Evolutionary conservation across 2,797 vertebrate genomes (phyloP).

Genomic region (Miichthys miiuy): DNA sequence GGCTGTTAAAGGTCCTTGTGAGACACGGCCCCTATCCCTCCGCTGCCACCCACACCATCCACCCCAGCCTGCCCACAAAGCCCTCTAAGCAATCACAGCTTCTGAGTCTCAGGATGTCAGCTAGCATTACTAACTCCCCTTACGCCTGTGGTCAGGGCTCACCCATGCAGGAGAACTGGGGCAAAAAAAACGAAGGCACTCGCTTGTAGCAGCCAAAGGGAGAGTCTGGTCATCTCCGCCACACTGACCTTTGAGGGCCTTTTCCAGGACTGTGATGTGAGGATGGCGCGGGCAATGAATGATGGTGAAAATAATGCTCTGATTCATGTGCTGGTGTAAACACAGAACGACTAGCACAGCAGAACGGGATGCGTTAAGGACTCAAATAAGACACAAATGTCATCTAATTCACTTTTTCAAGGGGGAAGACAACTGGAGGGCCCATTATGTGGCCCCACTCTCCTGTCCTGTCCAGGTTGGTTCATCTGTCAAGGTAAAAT

Average conservation of each 20-base stretch:
- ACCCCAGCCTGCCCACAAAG: conserved; percentile 61
- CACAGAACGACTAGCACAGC: conserved; percentile 60
- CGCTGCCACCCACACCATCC: conserved; percentile 58
- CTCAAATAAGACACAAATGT: conserved; percentile 62
- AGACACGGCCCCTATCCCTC: conserved; percentile 64
- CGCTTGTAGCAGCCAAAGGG: conserved; percentile 58
- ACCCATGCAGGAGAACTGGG: conserved; percentile 77
- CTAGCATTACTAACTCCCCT: conserved; percentile 76
- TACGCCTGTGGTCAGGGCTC: conserved; percentile 68
- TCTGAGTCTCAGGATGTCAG: conserved; percentile 85
- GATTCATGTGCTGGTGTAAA: conserved; percentile 73
- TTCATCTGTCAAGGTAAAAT: conserved; percentile 74
- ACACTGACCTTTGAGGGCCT: conserved; percentile 76
- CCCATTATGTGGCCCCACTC: conserved; percentile 60
- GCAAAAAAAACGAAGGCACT: conserved; percentile 71
- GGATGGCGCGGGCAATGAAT: conserved; percentile 60
- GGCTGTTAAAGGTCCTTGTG: conserved; percentile 77
- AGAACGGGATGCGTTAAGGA: conserved; percentile 45
- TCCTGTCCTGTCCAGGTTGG: conserved; percentile 60
- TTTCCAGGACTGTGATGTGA: conserved; percentile 66
- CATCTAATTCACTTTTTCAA: conserved; percentile 53
- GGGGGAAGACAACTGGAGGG: conserved; percentile 62
- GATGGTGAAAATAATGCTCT: conserved; percentile 63
- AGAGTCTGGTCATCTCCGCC: conserved; percentile 66
- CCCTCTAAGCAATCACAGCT: conserved; percentile 79